A percentile compares a stretch with the other conserved stretches of the same genome.
Evolutionary conservation across 2,797 vertebrate genomes (phyloP).

Genomic region (Ctenochaetus hawaiiensis): DNA sequence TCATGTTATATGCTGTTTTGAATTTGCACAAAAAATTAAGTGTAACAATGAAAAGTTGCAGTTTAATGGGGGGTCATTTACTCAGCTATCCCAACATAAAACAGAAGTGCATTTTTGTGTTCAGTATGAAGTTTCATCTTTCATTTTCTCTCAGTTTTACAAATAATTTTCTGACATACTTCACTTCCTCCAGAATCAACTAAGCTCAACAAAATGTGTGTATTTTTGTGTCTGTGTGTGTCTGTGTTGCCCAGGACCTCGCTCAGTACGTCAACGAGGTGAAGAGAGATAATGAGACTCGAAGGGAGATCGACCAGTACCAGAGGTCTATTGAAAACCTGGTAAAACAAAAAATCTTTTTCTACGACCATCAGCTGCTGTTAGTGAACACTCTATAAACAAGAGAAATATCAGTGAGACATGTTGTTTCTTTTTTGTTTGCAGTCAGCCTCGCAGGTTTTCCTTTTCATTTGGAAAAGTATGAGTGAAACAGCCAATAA

Average conservation of each 20-base stretch:
- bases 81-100: accelerated
- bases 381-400: background rate
- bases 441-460: background rate
- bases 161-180: conserved; percentile 12
- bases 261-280: conserved; percentile 97
- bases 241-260: conserved; percentile 87
- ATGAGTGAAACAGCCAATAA: background rate
- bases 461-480: background rate
- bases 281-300: conserved; percentile 95
- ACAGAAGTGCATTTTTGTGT: background rate
- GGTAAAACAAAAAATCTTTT: conserved; percentile 81
- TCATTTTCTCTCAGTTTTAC: background rate
- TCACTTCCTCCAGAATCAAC: background rate
- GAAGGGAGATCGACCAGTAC: conserved; percentile 94
- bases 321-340: conserved; percentile 96
- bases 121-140: background rate
- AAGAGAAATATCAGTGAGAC: conserved; percentile 1
- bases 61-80: background rate
- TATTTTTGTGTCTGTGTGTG: conserved; percentile 41
- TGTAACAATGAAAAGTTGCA: too few species aligned
- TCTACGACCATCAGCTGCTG: background rate
- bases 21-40: background rate
- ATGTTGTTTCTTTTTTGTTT: background rate
- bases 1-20: background rate
- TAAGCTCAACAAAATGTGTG: conserved; percentile 4